These are phyloP conservation scores for Tyrophagus putrescentiae DNA, from an alignment of 1,140 invertebrate species.

Conservation along the genomic window DNA sequence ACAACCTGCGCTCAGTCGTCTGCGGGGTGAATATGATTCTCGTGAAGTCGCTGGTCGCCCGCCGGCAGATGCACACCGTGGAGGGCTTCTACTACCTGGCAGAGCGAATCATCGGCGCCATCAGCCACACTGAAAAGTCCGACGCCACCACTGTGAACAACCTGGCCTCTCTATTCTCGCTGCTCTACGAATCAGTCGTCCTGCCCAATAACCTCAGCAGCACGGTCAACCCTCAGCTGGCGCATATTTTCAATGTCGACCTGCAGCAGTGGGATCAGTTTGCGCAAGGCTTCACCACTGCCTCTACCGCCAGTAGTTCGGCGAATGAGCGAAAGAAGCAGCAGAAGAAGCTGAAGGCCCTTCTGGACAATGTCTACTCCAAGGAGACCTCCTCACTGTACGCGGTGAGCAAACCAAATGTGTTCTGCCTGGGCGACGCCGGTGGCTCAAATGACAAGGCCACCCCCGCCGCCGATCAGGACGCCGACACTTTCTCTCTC, in stretches of 20 bases:
- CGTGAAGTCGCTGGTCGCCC: background rate
- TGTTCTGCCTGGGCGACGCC: background rate
- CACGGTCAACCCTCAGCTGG: background rate
- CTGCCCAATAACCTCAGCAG: background rate
- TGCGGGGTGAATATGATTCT: background rate
- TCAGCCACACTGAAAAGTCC: background rate
- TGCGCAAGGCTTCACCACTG: background rate
- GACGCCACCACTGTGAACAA: background rate
- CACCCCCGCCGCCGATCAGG: background rate
- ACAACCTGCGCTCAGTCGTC: background rate
- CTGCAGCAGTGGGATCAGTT: background rate
- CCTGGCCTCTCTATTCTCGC: background rate
- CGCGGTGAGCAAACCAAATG: background rate
- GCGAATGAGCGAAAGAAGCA: background rate
- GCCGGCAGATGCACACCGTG: background rate
- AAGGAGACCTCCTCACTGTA: background rate
- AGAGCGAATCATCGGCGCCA: background rate
- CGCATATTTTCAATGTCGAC: background rate
- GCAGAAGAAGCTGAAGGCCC: background rate
- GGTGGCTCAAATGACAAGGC: background rate
- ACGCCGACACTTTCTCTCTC: constrained; percentile 7
- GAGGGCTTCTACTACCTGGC: background rate
- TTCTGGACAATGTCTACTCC: background rate
- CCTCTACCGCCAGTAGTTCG: background rate
- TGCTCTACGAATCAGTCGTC: background rate